Evolutionary conservation across 2,888 invertebrate genomes (phyloP).

Genomic region (Leucozona laternaria): DNA sequence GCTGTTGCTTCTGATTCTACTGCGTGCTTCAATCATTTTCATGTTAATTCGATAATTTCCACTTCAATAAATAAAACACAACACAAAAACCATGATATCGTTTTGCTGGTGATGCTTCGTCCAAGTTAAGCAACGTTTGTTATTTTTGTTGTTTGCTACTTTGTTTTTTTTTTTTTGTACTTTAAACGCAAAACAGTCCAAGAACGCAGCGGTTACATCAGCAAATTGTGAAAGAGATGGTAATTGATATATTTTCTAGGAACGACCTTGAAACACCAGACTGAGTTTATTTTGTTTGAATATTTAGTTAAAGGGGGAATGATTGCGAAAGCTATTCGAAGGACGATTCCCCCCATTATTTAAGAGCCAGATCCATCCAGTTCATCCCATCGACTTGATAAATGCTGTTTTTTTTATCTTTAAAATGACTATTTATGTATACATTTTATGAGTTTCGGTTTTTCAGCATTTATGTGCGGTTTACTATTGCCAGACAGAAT

Average conservation of each 20-base stretch:
- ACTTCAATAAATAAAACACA: constrained; percentile 70
- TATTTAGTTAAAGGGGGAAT: constrained; percentile 20
- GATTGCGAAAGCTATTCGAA: constrained; percentile 16
- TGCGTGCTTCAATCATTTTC: constrained; percentile 48
- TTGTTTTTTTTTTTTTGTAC: constrained; percentile 4
- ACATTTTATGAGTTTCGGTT: not conserved
- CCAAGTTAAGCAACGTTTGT: constrained; percentile 46
- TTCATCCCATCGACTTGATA: constrained; percentile 2
- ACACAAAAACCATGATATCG: constrained; percentile 66
- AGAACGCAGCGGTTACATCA: constrained; percentile 48
- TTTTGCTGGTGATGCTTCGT: constrained; percentile 52
- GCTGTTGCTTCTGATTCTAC: not conserved
- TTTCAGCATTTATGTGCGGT: not conserved
- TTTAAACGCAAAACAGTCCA: constrained; percentile 34
- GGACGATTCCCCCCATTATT: not conserved
- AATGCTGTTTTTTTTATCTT: constrained; percentile 3
- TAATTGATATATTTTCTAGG: constrained; percentile 53
- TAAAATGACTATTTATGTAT: not conserved
- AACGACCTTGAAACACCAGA: constrained; percentile 52
- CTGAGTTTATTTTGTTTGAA: not conserved
- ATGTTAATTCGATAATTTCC: constrained; percentile 75
- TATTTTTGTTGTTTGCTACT: not conserved
- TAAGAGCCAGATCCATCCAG: not conserved
- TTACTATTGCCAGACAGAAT: not conserved
- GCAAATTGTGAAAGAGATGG: constrained; percentile 44